Percentiles rank a stretch among this genome's conserved stretches.
Evolutionary conservation across 2,113 vertebrate genomes (phyloP).

Genomic region (Polypterus senegalus): DNA sequence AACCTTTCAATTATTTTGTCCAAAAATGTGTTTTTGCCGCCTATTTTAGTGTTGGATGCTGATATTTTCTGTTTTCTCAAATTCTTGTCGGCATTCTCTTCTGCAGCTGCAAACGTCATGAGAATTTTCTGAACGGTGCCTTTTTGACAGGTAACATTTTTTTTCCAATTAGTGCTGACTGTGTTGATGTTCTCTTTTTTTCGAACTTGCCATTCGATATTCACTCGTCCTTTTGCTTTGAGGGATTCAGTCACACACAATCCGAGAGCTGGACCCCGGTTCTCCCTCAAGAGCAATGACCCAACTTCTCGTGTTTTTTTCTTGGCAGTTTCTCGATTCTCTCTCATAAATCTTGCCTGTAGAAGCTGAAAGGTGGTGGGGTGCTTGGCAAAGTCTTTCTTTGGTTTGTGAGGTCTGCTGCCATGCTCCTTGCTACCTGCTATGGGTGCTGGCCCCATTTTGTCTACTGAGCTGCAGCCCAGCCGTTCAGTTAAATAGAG

Average conservation of each 20-base stretch:
- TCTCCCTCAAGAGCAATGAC: slow-evolving; percentile 35
- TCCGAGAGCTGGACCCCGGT: neutral
- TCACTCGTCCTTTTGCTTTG: neutral
- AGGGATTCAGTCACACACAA: too few species aligned
- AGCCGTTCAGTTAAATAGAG: slow-evolving; percentile 44
- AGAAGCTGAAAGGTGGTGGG: slow-evolving; percentile 76
- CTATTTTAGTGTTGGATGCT: slow-evolving; percentile 19
- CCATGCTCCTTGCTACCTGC: slow-evolving; percentile 21
- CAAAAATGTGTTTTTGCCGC: slow-evolving; percentile 39
- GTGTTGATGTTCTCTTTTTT: slow-evolving; percentile 14
- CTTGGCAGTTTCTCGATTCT: slow-evolving; percentile 45
- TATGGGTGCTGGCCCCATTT: slow-evolving; percentile 13
- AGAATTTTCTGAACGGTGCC: slow-evolving; percentile 60
- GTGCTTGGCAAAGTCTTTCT: slow-evolving; percentile 16
- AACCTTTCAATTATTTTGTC: slow-evolving; percentile 59
- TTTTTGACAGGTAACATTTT: slow-evolving; percentile 21
- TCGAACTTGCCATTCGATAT: slow-evolving; percentile 5
- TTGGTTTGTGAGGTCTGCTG: neutral
- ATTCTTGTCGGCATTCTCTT: slow-evolving; percentile 44
- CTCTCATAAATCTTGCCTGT: slow-evolving; percentile 65
- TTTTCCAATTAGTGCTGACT: slow-evolving; percentile 6
- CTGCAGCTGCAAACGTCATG: slow-evolving; percentile 57
- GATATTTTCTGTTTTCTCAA: slow-evolving; percentile 19
- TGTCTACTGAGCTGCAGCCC: neutral
- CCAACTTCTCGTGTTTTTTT: slow-evolving; percentile 69